Base-by-base conservation (phyloP, 2,113 vertebrate genomes). In the Symphodus melops region DNA sequence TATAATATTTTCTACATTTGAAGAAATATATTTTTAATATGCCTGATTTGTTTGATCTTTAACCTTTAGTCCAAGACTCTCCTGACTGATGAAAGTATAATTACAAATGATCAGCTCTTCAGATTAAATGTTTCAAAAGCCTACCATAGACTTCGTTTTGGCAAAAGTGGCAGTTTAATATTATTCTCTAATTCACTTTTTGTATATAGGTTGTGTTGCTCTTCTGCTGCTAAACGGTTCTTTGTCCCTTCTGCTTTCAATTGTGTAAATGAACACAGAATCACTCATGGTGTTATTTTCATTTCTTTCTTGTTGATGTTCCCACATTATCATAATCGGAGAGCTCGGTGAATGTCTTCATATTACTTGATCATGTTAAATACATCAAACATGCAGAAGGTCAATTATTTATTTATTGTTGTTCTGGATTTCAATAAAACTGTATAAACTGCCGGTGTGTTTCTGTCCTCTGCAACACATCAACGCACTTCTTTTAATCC, bases 361-460 rank as follows among this genome's bases (percentile, higher is more conserved):
- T 49, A 37, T 64, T 33, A 55, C 7, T 62, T 42, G 33, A 67
- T 77, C 48, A 51, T 39, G 42, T 63, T 39, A 52, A 62, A 48
- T 57, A 37, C 20, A 14, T 52, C n/a, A 5, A 49, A 54, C 58
- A 23, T 52, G 14, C 21, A 67, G 5, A 44, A 33, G 52, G 51
- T 33, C 25, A 42, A 52, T 1, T 10, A 48, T 63, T 1, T 74
- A 41, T 85, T 69, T 88, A 83, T 86, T 89, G 70, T 14, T 16
- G 39, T 61, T 54, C 28, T 72, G 20, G 57, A 59, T 80, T 83
- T 25, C 8, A 90, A 80, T 90, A 90, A 87, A 86, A 36, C 21
- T 58, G 41, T 63, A 46, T 9, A 79, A 78, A 28, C 20, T 8
- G 28, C 2, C 41, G 5, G 0, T 49, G 58, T 33, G 21, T 21